Evolutionary conservation across 2,797 vertebrate species (phyloP), one percentile per base, ranked within the genome.

Genomic region (Falco rusticolus): DNA sequence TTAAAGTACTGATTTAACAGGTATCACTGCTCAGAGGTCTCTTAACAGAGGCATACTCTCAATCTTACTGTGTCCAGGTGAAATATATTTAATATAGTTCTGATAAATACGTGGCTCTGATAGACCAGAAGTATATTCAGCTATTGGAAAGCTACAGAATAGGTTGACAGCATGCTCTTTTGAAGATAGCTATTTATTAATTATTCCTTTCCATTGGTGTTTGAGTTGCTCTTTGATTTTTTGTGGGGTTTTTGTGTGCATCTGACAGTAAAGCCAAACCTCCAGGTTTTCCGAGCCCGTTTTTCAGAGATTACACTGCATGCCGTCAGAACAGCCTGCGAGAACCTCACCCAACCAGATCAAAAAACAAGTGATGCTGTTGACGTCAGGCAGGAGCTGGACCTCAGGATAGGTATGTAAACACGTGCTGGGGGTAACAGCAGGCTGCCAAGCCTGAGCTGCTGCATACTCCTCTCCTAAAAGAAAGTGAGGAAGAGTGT

Each of bases 261-360:
- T 74, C 33, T 47, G 34, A 8, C 95, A 99, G 99, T 99, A 63
- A 99, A 99, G 95, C 98, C 98, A 34, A 98, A 97, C 91, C 90
- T 99, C 18, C 99, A 97, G 93, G 98, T 99, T 10, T 98, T 99
- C 90, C 98, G 99, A 60, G 99, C 99, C 9, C 99, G 99, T 7
- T 99, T 99, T 97, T 99, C 99, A 2, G 99, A 99, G 98, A 99
- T 99, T 92, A 99, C 99, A 0, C 98, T 98, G 3, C 98, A 97
- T 12, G 99, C 99, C 3, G 98, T 99, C 80, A 97, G 96, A 50
- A 97, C 97, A n/a, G 99, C 99, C 53, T 99, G 99, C 7, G 98
- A 99, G 97, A 98, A 98, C 84, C 98, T 99, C 34, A 97, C 76
- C 1, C 98, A 98, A 21, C 99, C 99, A 0, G 97, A 99, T 70